phyloP scores from a whole-genome alignment of 2,797 vertebrate genomes.

The Enoplosus armatus region DNA sequence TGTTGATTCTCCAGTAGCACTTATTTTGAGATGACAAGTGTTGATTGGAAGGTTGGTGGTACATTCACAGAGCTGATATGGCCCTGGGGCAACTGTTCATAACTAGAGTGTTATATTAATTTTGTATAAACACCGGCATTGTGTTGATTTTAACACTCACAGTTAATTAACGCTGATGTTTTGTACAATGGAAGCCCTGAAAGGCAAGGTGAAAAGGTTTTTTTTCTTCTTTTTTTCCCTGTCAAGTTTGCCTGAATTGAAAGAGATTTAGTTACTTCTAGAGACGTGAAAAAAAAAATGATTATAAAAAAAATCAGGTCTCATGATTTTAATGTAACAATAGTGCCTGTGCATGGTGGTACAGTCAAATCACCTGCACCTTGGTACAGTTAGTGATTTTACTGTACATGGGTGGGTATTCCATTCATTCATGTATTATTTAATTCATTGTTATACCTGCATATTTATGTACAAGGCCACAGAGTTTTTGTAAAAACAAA shows the following conservation, averaged over 20 bases:
- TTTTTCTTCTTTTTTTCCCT: neutral
- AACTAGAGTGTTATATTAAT: slow-evolving; percentile 39
- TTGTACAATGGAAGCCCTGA: neutral
- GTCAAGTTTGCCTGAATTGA: neutral
- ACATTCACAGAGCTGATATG: slow-evolving; percentile 19
- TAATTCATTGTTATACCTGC: neutral
- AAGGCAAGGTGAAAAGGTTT: neutral
- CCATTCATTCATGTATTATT: slow-evolving; percentile 8
- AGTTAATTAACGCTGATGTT: slow-evolving; percentile 43
- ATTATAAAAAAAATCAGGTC: too few species aligned
- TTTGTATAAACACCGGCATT: slow-evolving; percentile 25
- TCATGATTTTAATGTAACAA: neutral
- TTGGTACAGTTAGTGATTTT: neutral
- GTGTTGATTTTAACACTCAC: slow-evolving; percentile 41
- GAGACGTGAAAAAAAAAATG: too few species aligned
- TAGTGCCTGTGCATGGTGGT: too few species aligned
- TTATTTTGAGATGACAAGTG: slow-evolving; percentile 47
- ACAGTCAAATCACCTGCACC: neutral
- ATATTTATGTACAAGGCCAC: neutral
- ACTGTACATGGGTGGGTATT: neutral
- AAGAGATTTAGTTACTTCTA: too few species aligned
- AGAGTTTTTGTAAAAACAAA: neutral
- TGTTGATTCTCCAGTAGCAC: slow-evolving; percentile 2
- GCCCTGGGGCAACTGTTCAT: slow-evolving; percentile 23
- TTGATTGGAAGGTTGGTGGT: slow-evolving; percentile 43